These are phyloP conservation scores for Stenichneumon culpator DNA, from an alignment of 2,888 invertebrate species.

Conservation along the genomic window DNA sequence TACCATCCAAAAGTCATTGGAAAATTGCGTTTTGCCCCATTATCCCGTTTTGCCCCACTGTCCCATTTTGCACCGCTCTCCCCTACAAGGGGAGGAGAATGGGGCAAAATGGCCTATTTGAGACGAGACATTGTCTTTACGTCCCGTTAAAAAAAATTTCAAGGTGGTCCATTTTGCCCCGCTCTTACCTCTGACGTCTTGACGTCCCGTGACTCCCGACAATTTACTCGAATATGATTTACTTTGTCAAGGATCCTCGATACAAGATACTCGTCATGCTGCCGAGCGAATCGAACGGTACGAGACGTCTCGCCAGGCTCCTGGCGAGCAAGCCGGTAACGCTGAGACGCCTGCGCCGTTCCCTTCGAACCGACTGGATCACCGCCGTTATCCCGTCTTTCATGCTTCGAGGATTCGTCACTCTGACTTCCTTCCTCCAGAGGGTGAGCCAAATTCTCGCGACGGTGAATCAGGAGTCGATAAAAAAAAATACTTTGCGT, in stretches of 20 bases:
- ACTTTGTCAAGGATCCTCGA: slow-evolving; percentile 85
- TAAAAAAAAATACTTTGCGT: neutral
- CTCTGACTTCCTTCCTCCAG: slow-evolving; percentile 92
- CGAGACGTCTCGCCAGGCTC: slow-evolving; percentile 88
- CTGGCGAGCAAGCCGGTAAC: slow-evolving; percentile 84
- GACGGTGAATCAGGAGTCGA: neutral
- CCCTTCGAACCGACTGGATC: slow-evolving; percentile 90
- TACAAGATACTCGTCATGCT: slow-evolving; percentile 92
- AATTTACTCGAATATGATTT: slow-evolving; percentile 13
- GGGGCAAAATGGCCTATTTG: too few species aligned
- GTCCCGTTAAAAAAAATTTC: too few species aligned
- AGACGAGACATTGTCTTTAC: too few species aligned
- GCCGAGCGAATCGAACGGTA: slow-evolving; percentile 88
- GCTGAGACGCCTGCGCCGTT: slow-evolving; percentile 89
- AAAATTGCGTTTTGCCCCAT: too few species aligned
- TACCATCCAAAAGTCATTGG: too few species aligned
- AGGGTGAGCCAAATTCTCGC: slow-evolving; percentile 87
- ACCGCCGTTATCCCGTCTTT: slow-evolving; percentile 93
- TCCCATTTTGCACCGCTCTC: too few species aligned
- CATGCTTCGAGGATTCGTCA: slow-evolving; percentile 91
- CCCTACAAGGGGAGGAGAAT: too few species aligned
- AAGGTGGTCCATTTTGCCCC: too few species aligned
- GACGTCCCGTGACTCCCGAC: too few species aligned
- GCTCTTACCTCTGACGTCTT: too few species aligned
- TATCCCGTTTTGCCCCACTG: too few species aligned